Conservation (phyloP, 2,113 vertebrate genomes). For the Setophaga kirtlandii region DNA sequence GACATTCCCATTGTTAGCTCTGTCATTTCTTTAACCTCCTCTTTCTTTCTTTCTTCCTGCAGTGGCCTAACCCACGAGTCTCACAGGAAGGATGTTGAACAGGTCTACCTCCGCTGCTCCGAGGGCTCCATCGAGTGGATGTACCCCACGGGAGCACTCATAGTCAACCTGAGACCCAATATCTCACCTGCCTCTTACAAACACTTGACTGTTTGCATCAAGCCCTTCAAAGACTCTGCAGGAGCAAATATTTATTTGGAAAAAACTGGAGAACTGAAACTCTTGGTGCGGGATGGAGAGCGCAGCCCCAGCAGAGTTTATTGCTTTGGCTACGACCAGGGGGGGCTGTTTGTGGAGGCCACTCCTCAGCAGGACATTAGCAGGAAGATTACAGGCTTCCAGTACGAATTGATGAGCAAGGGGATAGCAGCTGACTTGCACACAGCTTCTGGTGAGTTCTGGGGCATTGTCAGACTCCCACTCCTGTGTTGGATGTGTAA, state of each 20-base stretch:
- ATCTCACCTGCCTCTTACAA: constrained; percentile 77
- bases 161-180: constrained; percentile 94
- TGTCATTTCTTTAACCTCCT: constrained; percentile 8
- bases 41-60: background rate
- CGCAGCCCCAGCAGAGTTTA: constrained; percentile 78
- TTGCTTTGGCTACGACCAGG: constrained; percentile 89
- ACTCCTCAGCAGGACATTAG: constrained; percentile 92
- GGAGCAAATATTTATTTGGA: constrained; percentile 98
- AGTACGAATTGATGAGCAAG: constrained; percentile 89
- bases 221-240: constrained; percentile 84
- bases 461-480: background rate
- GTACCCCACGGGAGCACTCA: constrained; percentile 94
- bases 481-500: accelerated
- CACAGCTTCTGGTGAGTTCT: constrained; percentile 81
- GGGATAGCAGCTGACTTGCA: constrained; percentile 75
- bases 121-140: constrained; percentile 94
- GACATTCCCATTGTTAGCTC: background rate
- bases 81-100: constrained; percentile 93
- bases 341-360: constrained; percentile 93
- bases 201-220: constrained; percentile 92
- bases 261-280: constrained; percentile 87
- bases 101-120: constrained; percentile 95
- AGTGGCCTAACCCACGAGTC: constrained; percentile 94
- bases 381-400: constrained; percentile 91
- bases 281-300: constrained; percentile 86